Percentiles rank a stretch among this genome's conserved stretches.
These are phyloP conservation scores for Ibycter americanus DNA, from an alignment of 2,797 vertebrate species.

Conservation along the genomic window DNA sequence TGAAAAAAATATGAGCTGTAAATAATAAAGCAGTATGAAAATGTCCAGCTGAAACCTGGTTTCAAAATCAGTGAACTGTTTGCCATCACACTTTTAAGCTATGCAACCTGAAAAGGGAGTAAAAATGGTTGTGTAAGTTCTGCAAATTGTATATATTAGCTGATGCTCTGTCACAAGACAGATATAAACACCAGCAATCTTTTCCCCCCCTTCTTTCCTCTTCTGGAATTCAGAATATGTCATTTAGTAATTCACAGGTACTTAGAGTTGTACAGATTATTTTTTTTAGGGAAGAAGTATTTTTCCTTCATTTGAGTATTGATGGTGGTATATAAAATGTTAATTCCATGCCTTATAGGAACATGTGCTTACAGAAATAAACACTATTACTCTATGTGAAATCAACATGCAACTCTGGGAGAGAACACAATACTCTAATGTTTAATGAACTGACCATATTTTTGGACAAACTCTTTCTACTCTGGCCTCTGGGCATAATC, in stretches of 20 bases:
- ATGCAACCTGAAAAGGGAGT: not conserved
- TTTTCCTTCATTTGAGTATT: not conserved
- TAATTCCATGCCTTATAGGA: not conserved
- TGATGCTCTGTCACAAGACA: not conserved
- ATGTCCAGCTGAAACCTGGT: not conserved
- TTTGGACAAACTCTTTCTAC: constrained; percentile 51
- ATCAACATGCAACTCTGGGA: not conserved
- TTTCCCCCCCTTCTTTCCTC: not conserved
- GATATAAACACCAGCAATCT: not conserved
- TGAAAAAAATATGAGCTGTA: not conserved
- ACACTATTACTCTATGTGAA: not conserved
- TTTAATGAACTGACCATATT: constrained; percentile 64
- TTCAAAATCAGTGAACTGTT: not conserved
- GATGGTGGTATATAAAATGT: not conserved
- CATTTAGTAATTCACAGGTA: not conserved
- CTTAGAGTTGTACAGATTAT: not conserved
- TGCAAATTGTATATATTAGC: not conserved
- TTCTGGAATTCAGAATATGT: not conserved
- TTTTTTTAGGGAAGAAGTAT: not conserved
- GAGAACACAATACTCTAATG: constrained; percentile 6
- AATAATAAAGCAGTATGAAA: not conserved
- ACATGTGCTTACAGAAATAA: not conserved
- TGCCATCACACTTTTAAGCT: not conserved
- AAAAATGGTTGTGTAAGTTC: not conserved
- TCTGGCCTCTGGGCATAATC: constrained; percentile 55